A percentile compares a stretch with the other conserved stretches of the same genome.
These are phyloP conservation scores for Chaetops frenatus DNA, from an alignment of 2,113 vertebrate genomes.

Conservation along the genomic window DNA sequence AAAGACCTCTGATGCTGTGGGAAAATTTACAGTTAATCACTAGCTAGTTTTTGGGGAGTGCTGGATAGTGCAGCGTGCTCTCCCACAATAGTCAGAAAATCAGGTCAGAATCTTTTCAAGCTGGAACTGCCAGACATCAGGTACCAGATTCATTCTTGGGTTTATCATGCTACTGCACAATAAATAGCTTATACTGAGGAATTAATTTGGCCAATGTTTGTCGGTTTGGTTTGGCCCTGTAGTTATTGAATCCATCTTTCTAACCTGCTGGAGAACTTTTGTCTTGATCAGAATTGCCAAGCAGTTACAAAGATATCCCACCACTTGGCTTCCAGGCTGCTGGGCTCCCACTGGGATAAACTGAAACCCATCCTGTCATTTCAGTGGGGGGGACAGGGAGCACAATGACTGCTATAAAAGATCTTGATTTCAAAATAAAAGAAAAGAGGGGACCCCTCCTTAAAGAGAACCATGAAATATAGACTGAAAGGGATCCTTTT, in stretches of 20 bases:
- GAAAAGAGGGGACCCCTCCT: neutral
- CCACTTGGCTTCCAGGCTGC: slow-evolving; percentile 52
- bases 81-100: neutral
- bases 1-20: neutral
- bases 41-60: neutral
- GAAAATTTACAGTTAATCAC: neutral
- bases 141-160: neutral
- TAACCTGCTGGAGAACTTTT: slow-evolving; percentile 52
- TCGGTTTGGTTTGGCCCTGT: neutral
- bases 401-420: slow-evolving; percentile 51
- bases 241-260: slow-evolving; percentile 21
- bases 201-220: neutral
- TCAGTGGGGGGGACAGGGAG: slow-evolving; percentile 7
- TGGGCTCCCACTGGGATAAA: slow-evolving; percentile 50
- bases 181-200: neutral
- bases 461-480: slow-evolving; percentile 63
- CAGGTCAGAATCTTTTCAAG: neutral
- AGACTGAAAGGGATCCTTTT: slow-evolving; percentile 41
- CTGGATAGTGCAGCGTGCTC: neutral
- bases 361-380: slow-evolving; percentile 53
- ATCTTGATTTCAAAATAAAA: slow-evolving; percentile 55
- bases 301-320: slow-evolving; percentile 28
- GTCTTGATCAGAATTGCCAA: slow-evolving; percentile 33
- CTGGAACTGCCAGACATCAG: neutral
- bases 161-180: neutral